These are phyloP conservation scores for Apodemus sylvaticus DNA, from an alignment of 2,113 vertebrate genomes.

Conservation along the genomic window DNA sequence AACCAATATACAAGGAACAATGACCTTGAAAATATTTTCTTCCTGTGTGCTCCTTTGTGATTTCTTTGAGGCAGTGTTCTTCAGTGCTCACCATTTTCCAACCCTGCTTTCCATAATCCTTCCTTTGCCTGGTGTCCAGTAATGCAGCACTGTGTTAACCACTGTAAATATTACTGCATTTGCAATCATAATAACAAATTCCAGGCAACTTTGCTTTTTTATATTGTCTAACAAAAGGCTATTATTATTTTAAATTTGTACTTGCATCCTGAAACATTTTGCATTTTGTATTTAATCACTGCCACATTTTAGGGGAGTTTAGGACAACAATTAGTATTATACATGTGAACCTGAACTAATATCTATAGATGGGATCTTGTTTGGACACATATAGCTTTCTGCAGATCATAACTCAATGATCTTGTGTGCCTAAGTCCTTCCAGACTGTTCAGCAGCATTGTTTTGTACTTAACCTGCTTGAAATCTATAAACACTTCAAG, in stretches of 20 bases:
- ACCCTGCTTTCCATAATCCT: constrained; percentile 45
- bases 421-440: constrained; percentile 66
- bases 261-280: constrained; percentile 71
- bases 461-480: constrained; percentile 59
- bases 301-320: constrained; percentile 60
- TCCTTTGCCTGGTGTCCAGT: constrained; percentile 52
- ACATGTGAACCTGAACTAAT: constrained; percentile 60
- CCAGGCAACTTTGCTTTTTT: constrained; percentile 47
- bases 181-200: constrained; percentile 73
- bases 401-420: constrained; percentile 65
- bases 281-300: constrained; percentile 75
- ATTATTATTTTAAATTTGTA: constrained; percentile 74
- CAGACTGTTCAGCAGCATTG: constrained; percentile 59
- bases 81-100: constrained; percentile 36
- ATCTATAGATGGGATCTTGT: constrained; percentile 40
- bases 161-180: constrained; percentile 76
- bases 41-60: not conserved
- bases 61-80: constrained; percentile 44
- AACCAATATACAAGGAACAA: not conserved
- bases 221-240: constrained; percentile 75
- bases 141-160: constrained; percentile 60
- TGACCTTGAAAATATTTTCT: constrained; percentile 70
- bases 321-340: constrained; percentile 54
- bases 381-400: constrained; percentile 33
- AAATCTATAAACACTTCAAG: constrained; percentile 63